A percentile compares a stretch with the other conserved stretches of the same genome.
Evolutionary conservation across 1,140 invertebrate species (phyloP).

Genomic region (Rhagoletis pomonella): DNA sequence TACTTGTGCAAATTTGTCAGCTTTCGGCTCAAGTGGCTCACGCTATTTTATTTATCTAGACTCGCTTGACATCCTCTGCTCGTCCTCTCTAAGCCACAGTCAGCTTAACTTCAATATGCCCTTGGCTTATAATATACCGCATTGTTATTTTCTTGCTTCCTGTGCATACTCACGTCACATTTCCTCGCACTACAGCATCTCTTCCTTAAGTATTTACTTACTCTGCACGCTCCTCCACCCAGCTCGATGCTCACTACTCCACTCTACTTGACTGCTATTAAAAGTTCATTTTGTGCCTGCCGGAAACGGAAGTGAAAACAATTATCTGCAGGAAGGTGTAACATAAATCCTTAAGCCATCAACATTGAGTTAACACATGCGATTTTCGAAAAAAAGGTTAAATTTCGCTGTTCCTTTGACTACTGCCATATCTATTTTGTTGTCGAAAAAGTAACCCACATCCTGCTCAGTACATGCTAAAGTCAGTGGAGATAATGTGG

Average conservation of each 20-base stretch:
- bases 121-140: background rate
- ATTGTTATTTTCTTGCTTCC: background rate
- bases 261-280: slow-evolving; percentile 31
- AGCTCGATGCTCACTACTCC: background rate
- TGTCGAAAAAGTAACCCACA: too few species aligned
- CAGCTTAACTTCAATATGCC: background rate
- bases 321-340: slow-evolving; percentile 51
- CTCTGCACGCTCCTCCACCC: background rate
- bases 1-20: slow-evolving; percentile 24
- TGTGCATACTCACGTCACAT: background rate
- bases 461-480: too few species aligned
- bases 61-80: background rate
- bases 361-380: background rate
- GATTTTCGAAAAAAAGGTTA: too few species aligned
- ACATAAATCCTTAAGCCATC: slow-evolving; percentile 22
- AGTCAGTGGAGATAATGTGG: too few species aligned
- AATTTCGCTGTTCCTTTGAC: too few species aligned
- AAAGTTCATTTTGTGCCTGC: slow-evolving; percentile 40
- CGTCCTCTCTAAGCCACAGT: background rate
- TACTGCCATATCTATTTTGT: too few species aligned
- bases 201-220: too few species aligned
- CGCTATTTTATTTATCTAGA: slow-evolving; percentile 33
- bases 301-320: slow-evolving; percentile 44
- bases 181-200: too few species aligned
- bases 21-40: slow-evolving; percentile 41